A percentile compares a stretch with the other conserved stretches of the same genome.
These are phyloP conservation scores for Avahi laniger DNA, from an alignment of 2,797 vertebrate genomes.

Conservation along the genomic window DNA sequence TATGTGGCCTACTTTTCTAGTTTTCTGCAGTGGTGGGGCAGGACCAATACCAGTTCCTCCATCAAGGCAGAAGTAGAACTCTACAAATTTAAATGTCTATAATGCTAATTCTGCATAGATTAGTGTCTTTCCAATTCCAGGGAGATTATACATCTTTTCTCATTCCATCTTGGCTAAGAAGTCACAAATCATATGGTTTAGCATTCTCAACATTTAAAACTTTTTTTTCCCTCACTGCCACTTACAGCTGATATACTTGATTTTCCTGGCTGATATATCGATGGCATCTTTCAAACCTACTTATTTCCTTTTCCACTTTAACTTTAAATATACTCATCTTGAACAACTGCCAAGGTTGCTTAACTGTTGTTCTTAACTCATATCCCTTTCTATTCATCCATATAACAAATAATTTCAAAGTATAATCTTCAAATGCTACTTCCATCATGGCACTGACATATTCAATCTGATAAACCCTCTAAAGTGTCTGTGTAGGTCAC, in stretches of 20 bases:
- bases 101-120: not conserved
- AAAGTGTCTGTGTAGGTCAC: not conserved
- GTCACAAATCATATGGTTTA: not conserved
- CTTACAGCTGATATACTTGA: not conserved
- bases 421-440: constrained; percentile 24
- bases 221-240: not conserved
- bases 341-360: not conserved
- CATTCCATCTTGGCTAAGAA: not conserved
- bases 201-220: not conserved
- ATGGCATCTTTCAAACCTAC: constrained; percentile 25
- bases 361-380: not conserved
- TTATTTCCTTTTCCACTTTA: constrained; percentile 31
- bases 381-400: not conserved
- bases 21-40: not conserved
- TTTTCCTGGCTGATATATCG: constrained; percentile 34
- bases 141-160: not conserved
- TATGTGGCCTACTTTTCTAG: not conserved
- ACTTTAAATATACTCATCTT: constrained; percentile 22
- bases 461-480: not conserved
- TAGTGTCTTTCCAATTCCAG: not conserved
- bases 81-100: not conserved
- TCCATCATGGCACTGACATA: not conserved
- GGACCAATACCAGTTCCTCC: not conserved
- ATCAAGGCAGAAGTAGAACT: not conserved
- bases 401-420: constrained; percentile 15